phyloP scores from a whole-genome alignment of 92 coral and sea anemone genomes.

The Porites cylindrica region DNA sequence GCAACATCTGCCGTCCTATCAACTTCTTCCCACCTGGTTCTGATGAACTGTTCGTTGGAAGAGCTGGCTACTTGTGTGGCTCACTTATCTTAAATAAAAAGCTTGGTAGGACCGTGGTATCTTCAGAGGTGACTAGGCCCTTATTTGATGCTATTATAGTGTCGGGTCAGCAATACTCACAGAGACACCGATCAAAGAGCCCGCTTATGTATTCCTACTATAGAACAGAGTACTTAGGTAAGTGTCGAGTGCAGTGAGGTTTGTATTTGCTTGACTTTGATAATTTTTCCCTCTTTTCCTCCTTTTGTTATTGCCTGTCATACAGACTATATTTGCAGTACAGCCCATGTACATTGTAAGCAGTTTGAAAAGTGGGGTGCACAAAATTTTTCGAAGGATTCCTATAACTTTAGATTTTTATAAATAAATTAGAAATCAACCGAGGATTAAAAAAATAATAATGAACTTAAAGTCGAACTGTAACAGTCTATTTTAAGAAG shows the following conservation, averaged over 20 bases:
- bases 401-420: no score
- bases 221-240: conserved; percentile 88
- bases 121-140: conserved; percentile 74
- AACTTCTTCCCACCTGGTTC: conserved; percentile 81
- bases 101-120: conserved; percentile 73
- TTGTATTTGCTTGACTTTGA: no score
- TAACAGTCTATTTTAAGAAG: no score
- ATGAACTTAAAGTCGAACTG: no score
- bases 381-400: no score
- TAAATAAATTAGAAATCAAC: no score
- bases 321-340: not conserved
- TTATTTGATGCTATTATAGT: conserved; percentile 81
- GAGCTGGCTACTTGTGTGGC: conserved; percentile 94
- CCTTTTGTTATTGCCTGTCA: not conserved
- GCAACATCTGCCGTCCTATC: conserved; percentile 74
- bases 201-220: conserved; percentile 95
- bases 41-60: conserved; percentile 93
- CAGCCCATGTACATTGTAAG: no score
- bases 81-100: conserved; percentile 77
- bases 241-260: not conserved
- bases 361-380: no score
- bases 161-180: conserved; percentile 82
- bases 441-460: no score
- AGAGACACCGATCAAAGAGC: conserved; percentile 65
- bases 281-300: no score